Evolutionary conservation across 1,140 invertebrate genomes (phyloP).

Genomic region (Agraylea sexmaculata): DNA sequence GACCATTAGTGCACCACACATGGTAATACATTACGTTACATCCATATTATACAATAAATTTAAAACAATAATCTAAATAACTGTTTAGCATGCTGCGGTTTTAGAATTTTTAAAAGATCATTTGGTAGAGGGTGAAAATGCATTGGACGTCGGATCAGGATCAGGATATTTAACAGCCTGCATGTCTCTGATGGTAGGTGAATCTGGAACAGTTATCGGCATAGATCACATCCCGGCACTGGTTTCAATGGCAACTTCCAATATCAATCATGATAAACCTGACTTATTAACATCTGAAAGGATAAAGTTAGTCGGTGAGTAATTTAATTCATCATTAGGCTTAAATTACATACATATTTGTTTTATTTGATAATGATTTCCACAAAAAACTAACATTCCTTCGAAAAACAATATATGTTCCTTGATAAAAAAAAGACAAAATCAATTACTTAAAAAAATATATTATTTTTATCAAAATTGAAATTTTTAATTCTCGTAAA

Average conservation of each 20-base stretch:
- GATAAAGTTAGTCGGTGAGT: conserved; percentile 58
- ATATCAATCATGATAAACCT: conserved; percentile 66
- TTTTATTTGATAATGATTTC: no score
- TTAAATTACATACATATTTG: no score
- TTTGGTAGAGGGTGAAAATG: conserved; percentile 62
- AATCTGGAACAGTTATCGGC: conserved; percentile 63
- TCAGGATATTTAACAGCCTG: conserved; percentile 94
- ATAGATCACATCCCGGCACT: conserved; percentile 89
- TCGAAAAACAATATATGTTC: no score
- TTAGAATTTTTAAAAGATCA: conserved; percentile 80
- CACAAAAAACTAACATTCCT: no score
- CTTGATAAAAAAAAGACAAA: no score
- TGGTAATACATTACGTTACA: conserved; percentile 52
- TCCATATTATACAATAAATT: conserved; percentile 4
- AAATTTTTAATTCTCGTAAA: no score
- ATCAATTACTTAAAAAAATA: no score
- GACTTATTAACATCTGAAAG: conserved; percentile 51
- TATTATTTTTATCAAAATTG: no score
- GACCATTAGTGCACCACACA: conserved; percentile 96
- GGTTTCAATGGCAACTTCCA: conserved; percentile 59
- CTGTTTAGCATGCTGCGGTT: conserved; percentile 76
- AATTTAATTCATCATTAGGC: conserved; percentile 13
- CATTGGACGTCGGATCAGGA: conserved; percentile 91
- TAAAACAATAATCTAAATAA: conserved; percentile 6
- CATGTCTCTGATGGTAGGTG: conserved; percentile 78